Percentiles rank a stretch among this genome's conserved stretches.
Conservation (phyloP, 1,140 invertebrate genomes). For the Saccostrea glomerata region DNA sequence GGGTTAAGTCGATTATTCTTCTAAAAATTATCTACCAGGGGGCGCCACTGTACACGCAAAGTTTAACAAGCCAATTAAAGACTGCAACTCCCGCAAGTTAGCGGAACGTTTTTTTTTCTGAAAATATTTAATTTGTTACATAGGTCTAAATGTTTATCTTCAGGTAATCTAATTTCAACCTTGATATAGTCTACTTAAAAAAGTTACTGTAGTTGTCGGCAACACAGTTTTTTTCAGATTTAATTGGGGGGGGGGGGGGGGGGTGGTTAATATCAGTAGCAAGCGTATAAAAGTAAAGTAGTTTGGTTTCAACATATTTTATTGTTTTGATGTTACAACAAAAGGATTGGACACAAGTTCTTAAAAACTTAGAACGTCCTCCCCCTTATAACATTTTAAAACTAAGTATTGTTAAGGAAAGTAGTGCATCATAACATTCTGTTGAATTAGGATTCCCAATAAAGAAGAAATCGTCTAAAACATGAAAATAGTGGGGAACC, state of each 20-base stretch:
- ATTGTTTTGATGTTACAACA: too few species aligned
- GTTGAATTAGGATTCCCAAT: neutral
- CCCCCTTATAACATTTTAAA: too few species aligned
- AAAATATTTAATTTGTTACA: neutral
- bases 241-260: too few species aligned
- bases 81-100: conserved; percentile 46
- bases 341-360: too few species aligned
- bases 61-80: conserved; percentile 46
- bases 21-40: conserved; percentile 39
- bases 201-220: conserved; percentile 20
- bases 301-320: too few species aligned
- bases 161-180: conserved; percentile 40
- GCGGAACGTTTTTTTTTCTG: too few species aligned
- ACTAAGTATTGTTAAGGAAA: too few species aligned
- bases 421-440: neutral
- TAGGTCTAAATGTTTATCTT: conserved; percentile 36
- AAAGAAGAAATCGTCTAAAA: conserved; percentile 52
- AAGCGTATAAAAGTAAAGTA: conserved; percentile 8
- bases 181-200: neutral
- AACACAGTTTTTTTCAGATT: conserved; percentile 37
- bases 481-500: neutral
- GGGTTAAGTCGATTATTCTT: conserved; percentile 42
- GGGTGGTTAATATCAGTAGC: neutral
- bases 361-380: too few species aligned
- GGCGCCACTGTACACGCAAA: conserved; percentile 44